These are phyloP conservation scores for Neogobius melanostomus DNA, from an alignment of 2,113 vertebrate genomes.

Conservation along the genomic window DNA sequence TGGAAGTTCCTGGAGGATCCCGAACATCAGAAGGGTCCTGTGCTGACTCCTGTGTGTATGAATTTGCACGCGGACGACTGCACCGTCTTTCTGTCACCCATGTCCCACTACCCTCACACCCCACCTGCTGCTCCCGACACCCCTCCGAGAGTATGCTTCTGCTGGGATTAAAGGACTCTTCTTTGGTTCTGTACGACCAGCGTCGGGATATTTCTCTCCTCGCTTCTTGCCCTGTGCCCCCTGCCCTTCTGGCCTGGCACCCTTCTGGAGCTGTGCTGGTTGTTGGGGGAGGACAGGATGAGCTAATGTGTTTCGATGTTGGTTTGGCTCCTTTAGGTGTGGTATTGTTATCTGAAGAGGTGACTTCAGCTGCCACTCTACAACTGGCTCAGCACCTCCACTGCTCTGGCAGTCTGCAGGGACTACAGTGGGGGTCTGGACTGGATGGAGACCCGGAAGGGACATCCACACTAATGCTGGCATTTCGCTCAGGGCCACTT, in stretches of 20 bases:
- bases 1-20: slow-evolving; percentile 76
- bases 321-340: slow-evolving; percentile 84
- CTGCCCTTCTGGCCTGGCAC: slow-evolving; percentile 84
- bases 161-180: slow-evolving; percentile 88
- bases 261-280: slow-evolving; percentile 82
- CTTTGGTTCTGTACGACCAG: slow-evolving; percentile 84
- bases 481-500: slow-evolving; percentile 86
- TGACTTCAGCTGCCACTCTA: slow-evolving; percentile 75
- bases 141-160: slow-evolving; percentile 80
- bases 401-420: slow-evolving; percentile 79
- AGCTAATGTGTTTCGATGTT: slow-evolving; percentile 89
- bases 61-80: slow-evolving; percentile 77
- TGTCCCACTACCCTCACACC: slow-evolving; percentile 80
- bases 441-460: slow-evolving; percentile 57
- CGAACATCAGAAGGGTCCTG: slow-evolving; percentile 59
- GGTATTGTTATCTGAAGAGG: slow-evolving; percentile 85
- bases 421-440: slow-evolving; percentile 81
- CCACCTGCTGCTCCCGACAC: slow-evolving; percentile 84
- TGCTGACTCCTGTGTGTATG: slow-evolving; percentile 84
- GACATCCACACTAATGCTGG: slow-evolving; percentile 77
- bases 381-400: slow-evolving; percentile 80
- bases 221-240: slow-evolving; percentile 79
- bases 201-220: slow-evolving; percentile 77
- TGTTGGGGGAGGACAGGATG: slow-evolving; percentile 85
- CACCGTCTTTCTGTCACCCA: slow-evolving; percentile 78